Evolutionary conservation across 2,888 invertebrate species (phyloP).

Genomic region (Apocheima hispidaria): DNA sequence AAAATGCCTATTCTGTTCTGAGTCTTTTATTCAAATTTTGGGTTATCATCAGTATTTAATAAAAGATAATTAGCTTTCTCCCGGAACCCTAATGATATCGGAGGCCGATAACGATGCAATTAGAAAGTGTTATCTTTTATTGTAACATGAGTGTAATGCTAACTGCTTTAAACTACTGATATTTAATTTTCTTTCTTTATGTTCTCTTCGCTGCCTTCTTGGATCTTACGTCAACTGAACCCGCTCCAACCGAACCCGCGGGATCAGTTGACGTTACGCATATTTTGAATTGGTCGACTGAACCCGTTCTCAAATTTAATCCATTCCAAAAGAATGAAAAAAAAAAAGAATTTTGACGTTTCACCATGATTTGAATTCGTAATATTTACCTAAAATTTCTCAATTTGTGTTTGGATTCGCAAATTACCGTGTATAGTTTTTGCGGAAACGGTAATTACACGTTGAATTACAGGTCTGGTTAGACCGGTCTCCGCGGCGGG

Average conservation of each 20-base stretch:
- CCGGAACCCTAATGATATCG: background rate
- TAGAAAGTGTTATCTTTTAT: background rate
- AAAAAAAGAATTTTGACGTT: no score
- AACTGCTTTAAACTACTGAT: background rate
- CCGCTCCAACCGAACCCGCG: no score
- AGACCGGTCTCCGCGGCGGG: constrained; percentile 3
- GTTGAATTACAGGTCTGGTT: constrained; percentile 26
- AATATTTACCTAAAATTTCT: background rate
- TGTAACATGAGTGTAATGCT: background rate
- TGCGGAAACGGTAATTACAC: constrained; percentile 28
- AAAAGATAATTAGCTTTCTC: constrained; percentile 1
- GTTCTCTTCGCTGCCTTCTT: background rate
- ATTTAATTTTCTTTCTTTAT: background rate
- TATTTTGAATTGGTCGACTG: no score
- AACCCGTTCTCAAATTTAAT: no score
- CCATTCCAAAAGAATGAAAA: background rate
- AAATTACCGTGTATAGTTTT: constrained; percentile 23
- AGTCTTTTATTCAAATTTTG: background rate
- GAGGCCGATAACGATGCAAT: background rate
- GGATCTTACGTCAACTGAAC: no score
- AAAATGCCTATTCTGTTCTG: no score
- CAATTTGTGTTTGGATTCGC: constrained; percentile 6
- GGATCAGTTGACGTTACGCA: no score
- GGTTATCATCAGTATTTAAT: no score
- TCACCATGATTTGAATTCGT: background rate